These are phyloP conservation scores for Cryptotermes secundus DNA, from an alignment of 1,140 invertebrate species.

Conservation along the genomic window DNA sequence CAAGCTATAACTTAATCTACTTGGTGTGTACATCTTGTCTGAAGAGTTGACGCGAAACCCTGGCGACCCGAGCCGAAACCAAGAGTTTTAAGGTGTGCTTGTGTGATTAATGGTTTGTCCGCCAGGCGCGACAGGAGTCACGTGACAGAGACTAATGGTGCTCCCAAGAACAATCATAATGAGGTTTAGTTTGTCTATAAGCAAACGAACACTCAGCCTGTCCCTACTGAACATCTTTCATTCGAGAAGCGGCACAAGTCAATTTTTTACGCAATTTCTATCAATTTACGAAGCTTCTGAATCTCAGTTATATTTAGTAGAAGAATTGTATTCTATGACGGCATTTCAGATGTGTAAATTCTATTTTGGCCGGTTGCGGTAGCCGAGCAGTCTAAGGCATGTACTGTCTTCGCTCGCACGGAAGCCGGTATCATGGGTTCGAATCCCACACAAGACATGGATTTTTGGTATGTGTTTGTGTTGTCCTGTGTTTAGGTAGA, in stretches of 20 bases:
- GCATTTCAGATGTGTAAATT: too few species aligned
- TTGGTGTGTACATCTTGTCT: too few species aligned
- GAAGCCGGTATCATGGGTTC: too few species aligned
- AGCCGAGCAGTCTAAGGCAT: too few species aligned
- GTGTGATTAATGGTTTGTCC: constrained; percentile 12
- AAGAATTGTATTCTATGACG: too few species aligned
- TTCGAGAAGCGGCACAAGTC: neutral
- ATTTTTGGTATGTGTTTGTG: too few species aligned
- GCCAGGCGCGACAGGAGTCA: constrained; percentile 11
- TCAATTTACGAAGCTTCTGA: neutral
- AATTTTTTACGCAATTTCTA: neutral
- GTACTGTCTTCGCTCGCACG: too few species aligned
- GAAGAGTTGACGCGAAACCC: neutral
- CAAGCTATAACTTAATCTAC: too few species aligned
- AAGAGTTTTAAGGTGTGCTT: neutral
- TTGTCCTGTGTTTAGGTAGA: too few species aligned
- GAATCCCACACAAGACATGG: too few species aligned
- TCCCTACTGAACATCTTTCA: neutral
- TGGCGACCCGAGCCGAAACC: neutral
- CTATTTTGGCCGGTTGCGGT: too few species aligned
- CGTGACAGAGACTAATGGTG: constrained; percentile 5
- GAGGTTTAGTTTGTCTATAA: constrained; percentile 19
- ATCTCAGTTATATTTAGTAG: too few species aligned
- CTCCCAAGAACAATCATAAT: constrained; percentile 19
- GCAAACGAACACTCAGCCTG: neutral